Evolutionary conservation across 2,888 invertebrate genomes (phyloP).

Genomic region (Hoplodrina ambigua): DNA sequence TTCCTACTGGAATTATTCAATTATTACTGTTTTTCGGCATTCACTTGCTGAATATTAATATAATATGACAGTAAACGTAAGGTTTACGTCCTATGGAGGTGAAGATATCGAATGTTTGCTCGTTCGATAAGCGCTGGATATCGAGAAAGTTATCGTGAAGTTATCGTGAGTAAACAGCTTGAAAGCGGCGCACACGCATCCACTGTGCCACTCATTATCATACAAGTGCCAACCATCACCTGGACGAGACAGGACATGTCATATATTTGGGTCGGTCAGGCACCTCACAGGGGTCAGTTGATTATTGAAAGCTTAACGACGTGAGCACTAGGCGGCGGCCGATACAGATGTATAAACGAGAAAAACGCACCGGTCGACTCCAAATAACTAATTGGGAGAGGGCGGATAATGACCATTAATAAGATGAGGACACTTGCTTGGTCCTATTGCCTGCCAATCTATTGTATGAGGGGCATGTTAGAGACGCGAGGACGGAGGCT

Average conservation of each 20-base stretch:
- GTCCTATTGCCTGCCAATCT: neutral
- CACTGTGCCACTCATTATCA: slow-evolving; percentile 69
- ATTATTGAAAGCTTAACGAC: too few relatives aligned
- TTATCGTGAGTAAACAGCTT: slow-evolving; percentile 79
- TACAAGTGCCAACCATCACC: slow-evolving; percentile 42
- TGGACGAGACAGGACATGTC: neutral
- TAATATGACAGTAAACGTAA: slow-evolving; percentile 6
- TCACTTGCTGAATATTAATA: neutral
- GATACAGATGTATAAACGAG: neutral
- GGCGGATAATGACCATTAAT: neutral
- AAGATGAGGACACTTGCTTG: neutral
- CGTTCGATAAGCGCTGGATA: slow-evolving; percentile 76
- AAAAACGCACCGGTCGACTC: too few relatives aligned
- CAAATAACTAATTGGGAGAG: neutral
- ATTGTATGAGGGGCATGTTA: neutral
- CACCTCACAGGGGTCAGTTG: neutral
- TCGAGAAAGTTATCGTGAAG: slow-evolving; percentile 81
- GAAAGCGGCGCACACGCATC: slow-evolving; percentile 63
- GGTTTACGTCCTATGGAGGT: slow-evolving; percentile 59
- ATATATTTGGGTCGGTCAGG: slow-evolving; percentile 17
- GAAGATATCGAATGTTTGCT: slow-evolving; percentile 76
- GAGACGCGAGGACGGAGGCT: neutral
- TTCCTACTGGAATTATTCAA: neutral
- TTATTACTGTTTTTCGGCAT: neutral
- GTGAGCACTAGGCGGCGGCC: neutral